Evolutionary conservation across 2,797 vertebrate genomes (phyloP).

Genomic region (Anas georgica): DNA sequence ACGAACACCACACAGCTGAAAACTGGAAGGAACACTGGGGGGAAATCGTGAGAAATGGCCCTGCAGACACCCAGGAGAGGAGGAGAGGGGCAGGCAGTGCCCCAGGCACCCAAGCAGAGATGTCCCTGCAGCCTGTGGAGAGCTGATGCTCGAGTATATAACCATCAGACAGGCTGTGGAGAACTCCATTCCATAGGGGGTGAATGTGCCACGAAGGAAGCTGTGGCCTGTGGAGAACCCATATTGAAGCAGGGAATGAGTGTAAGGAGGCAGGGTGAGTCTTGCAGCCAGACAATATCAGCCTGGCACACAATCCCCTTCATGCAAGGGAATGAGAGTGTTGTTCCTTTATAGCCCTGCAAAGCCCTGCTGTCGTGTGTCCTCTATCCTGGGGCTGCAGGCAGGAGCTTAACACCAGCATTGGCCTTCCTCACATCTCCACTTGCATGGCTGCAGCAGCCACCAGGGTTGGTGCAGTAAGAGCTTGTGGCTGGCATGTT

Average conservation of each 20-base stretch:
- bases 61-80: rapidly evolving
- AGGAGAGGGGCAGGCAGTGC: background rate
- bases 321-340: background rate
- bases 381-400: background rate
- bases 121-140: no score
- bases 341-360: background rate
- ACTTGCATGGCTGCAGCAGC: background rate
- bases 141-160: no score
- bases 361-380: rapidly evolving
- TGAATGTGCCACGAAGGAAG: no score
- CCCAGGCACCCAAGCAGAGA: rapidly evolving
- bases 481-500: rapidly evolving
- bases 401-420: background rate
- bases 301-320: background rate
- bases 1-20: rapidly evolving
- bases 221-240: no score
- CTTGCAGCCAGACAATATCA: background rate
- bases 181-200: no score
- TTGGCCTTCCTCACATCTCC: background rate
- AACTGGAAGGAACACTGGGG: background rate
- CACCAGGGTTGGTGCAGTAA: background rate
- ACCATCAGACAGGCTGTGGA: no score
- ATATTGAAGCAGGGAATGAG: rapidly evolving
- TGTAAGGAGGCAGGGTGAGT: background rate
- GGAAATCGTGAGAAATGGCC: background rate